Percentiles rank a stretch among this genome's conserved stretches.
Evolutionary conservation across 1,140 invertebrate genomes (phyloP).

Genomic region (Platorchestia sp.): DNA sequence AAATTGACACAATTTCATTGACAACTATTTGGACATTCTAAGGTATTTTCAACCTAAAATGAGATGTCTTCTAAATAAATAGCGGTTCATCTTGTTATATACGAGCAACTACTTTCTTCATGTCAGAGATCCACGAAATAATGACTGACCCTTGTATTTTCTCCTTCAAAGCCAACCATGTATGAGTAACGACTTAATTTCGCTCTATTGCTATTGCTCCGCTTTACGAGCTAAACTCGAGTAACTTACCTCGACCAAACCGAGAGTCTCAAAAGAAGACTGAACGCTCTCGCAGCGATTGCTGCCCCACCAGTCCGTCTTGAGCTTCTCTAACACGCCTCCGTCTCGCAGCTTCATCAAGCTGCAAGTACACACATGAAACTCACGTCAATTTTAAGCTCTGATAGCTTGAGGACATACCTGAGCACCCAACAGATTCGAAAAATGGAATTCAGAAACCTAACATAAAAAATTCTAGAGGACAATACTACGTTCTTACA

Average conservation of each 20-base stretch:
- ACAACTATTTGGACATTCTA: too few relatives aligned
- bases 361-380: not conserved
- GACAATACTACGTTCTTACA: too few relatives aligned
- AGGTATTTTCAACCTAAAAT: too few relatives aligned
- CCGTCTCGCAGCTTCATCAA: constrained; percentile 55
- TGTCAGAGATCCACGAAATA: not conserved
- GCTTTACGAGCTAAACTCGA: not conserved
- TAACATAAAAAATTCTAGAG: too few relatives aligned
- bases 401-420: too few relatives aligned
- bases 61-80: too few relatives aligned
- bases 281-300: not conserved
- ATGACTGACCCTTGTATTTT: not conserved
- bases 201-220: not conserved
- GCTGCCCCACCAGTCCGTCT: constrained; percentile 22
- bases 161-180: not conserved
- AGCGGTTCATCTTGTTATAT: not conserved
- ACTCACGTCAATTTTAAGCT: too few relatives aligned
- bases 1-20: too few relatives aligned
- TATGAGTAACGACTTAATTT: not conserved
- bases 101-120: not conserved
- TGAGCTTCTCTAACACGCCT: constrained; percentile 42
- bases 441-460: too few relatives aligned
- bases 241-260: not conserved
- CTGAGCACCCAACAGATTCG: too few relatives aligned
- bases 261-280: not conserved